Evolutionary conservation across 2,888 invertebrate species (phyloP).

Genomic region (Pterobdella sp.): DNA sequence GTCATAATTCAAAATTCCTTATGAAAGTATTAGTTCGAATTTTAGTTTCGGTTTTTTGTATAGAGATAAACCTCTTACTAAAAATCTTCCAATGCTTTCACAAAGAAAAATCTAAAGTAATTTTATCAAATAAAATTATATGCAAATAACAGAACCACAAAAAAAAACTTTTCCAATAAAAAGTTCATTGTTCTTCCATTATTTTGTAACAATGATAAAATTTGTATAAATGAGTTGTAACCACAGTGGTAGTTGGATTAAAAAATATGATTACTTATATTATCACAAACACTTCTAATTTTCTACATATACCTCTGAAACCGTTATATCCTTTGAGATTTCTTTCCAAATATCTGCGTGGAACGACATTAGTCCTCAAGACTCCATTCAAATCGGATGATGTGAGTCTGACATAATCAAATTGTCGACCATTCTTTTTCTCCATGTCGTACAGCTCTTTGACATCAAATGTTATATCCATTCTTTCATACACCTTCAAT

Average conservation of each 20-base stretch:
- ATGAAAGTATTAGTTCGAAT: no score
- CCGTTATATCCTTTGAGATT: slow-evolving; percentile 24
- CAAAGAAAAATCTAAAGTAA: no score
- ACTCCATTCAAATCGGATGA: slow-evolving; percentile 32
- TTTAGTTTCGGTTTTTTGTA: no score
- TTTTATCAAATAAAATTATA: no score
- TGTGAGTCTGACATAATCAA: slow-evolving; percentile 33
- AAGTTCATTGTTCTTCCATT: background rate
- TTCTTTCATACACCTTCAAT: background rate
- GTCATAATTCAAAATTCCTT: no score
- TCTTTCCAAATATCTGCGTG: slow-evolving; percentile 21
- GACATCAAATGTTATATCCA: slow-evolving; percentile 13
- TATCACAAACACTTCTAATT: no score
- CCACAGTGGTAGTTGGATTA: background rate
- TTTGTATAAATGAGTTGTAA: background rate
- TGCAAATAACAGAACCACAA: no score
- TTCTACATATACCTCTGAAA: slow-evolving; percentile 21
- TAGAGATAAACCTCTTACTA: no score
- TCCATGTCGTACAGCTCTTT: slow-evolving; percentile 13
- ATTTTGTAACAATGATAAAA: background rate
- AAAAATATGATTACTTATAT: no score
- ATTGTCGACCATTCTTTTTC: background rate
- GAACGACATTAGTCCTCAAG: slow-evolving; percentile 25
- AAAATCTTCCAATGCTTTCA: no score
- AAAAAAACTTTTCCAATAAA: no score